Base-by-base conservation (phyloP, 2,113 vertebrate species). In the Empidonax alnorum region DNA sequence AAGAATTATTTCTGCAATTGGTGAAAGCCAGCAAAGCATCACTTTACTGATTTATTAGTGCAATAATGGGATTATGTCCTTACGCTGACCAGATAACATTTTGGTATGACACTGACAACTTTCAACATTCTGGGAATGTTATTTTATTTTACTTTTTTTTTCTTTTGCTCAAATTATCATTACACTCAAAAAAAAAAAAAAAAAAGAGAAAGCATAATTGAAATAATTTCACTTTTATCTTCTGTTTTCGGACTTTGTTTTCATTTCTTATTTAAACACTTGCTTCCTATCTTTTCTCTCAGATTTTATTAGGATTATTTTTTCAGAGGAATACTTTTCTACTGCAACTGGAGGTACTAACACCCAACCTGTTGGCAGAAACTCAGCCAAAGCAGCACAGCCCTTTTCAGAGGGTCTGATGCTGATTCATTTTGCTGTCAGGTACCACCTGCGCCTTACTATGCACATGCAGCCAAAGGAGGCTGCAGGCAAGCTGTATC, bases 331-430 rank as follows among this genome's bases (percentile, higher is more conserved):
- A 76, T 59, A 33, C 23, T 62, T 39, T 71, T 72, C 44, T 49
- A n/a, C 14, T 65, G 62, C 0, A 0, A 16, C 49, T 56, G 9
- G 31, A 82, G 7, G 41, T 89, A 44, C 33, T 68, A 58, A 49
- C 10, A 21, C 10, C 27, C 39, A 59, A 37, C 21, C 42, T 1
- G 2, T 9, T 41, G n/a, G 7, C 56, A 78, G 27, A 25, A 87
- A 84, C 25, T 73, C 44, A 46, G 35, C 22, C 19, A 28, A 55
- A 83, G 52, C 17, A 67, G 52, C 30, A 44, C 18, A 61, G 6
- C 18, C 33, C 30, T 89, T 62, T 52, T 30, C 61, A 63, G 39
- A 75, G 41, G 23, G 27, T 81, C 50, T 55, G 56, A 7, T 75
- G 53, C 31, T 5, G 22, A 23, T 82, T 87, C 22, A 31, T 66